Percentiles rank a stretch among this genome's conserved stretches.
These are phyloP conservation scores for Oryctes rhinoceros DNA, from an alignment of 1,140 invertebrate genomes.

Conservation along the genomic window DNA sequence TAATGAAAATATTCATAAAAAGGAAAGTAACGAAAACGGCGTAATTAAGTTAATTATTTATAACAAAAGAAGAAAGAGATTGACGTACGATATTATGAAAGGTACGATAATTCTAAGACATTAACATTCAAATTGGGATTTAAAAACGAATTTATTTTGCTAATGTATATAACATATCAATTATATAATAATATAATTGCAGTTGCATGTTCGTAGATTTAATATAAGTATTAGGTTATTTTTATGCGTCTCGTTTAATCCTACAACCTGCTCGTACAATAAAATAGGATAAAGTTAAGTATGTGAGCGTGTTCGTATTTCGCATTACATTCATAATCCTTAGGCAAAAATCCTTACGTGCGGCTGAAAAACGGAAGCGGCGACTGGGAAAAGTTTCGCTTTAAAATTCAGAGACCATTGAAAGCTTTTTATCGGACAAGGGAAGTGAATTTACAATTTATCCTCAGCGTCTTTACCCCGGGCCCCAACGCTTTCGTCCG, in stretches of 20 bases:
- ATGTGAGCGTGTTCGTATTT: conserved; percentile 7
- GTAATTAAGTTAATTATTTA: too few relatives aligned
- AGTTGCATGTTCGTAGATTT: too few relatives aligned
- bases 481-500: not conserved
- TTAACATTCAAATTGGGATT: too few relatives aligned
- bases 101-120: too few relatives aligned
- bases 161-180: too few relatives aligned
- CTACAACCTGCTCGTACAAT: not conserved
- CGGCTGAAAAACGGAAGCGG: conserved; percentile 31
- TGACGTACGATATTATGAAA: too few relatives aligned
- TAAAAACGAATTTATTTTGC: too few relatives aligned
- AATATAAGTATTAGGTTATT: not conserved
- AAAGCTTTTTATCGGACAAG: conserved; percentile 53
- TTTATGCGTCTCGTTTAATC: not conserved
- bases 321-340: conserved; percentile 20
- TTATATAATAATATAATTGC: too few relatives aligned
- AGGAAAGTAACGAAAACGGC: too few relatives aligned
- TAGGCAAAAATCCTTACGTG: conserved; percentile 39
- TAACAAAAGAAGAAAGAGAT: too few relatives aligned
- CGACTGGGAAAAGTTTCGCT: conserved; percentile 43
- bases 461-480: conserved; percentile 21
- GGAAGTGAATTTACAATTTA: conserved; percentile 54
- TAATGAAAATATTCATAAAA: too few relatives aligned
- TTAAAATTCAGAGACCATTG: conserved; percentile 45
- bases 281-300: not conserved